Conservation (phyloP, 2,888 invertebrate genomes). For the Polia nebulosa region DNA sequence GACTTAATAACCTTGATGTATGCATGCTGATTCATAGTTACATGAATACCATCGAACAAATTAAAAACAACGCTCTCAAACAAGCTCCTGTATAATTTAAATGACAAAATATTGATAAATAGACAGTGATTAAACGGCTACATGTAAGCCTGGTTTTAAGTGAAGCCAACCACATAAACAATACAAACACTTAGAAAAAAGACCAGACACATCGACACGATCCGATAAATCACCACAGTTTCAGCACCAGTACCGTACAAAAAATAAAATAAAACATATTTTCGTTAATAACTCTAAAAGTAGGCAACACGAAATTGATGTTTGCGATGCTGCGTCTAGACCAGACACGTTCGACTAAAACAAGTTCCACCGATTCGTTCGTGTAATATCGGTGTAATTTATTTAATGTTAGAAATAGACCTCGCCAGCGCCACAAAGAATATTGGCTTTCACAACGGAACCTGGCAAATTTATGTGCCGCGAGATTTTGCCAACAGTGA, state of each 20-base stretch:
- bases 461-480: constrained; percentile 88
- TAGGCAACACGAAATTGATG: constrained; percentile 82
- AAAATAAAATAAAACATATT: constrained; percentile 58
- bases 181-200: constrained; percentile 21
- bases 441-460: constrained; percentile 91
- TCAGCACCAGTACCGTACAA: constrained; percentile 34
- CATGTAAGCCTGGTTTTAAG: constrained; percentile 1
- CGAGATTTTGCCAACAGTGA: constrained; percentile 85
- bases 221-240: constrained; percentile 49
- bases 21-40: constrained; percentile 30
- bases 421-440: constrained; percentile 88
- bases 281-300: constrained; percentile 69
- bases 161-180: constrained; percentile 24
- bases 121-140: constrained; percentile 34
- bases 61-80: constrained; percentile 19
- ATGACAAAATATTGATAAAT: constrained; percentile 42
- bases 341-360: constrained; percentile 85
- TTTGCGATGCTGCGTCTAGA: constrained; percentile 82
- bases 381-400: constrained; percentile 90
- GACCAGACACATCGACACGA: constrained; percentile 22
- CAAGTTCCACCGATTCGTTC: constrained; percentile 88
- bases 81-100: constrained; percentile 30
- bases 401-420: constrained; percentile 90
- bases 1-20: constrained; percentile 35
- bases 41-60: constrained; percentile 6